Evolutionary conservation across 2,888 invertebrate species (phyloP).

Genomic region (Pantelozetes paolii): DNA sequence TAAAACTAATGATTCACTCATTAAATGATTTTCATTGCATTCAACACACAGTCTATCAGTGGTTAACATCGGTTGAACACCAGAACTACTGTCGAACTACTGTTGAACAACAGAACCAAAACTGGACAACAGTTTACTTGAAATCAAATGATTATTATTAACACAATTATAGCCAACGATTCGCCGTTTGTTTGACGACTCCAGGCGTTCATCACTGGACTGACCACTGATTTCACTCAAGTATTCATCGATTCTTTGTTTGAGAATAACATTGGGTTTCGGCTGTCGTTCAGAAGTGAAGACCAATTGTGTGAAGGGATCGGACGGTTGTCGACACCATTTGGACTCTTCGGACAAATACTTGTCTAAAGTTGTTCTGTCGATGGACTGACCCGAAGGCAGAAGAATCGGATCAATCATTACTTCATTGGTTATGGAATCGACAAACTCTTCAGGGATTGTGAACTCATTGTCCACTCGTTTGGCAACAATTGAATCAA

Average conservation of each 20-base stretch:
- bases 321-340: constrained; percentile 66
- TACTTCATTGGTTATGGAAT: constrained; percentile 68
- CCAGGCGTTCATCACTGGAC: not conserved
- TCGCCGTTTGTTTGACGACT: not conserved
- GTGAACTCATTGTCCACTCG: constrained; percentile 10
- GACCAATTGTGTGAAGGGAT: constrained; percentile 70
- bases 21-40: not conserved
- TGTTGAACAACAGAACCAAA: not conserved
- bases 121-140: not conserved
- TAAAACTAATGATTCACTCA: not conserved
- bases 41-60: not conserved
- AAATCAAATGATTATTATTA: constrained; percentile 9
- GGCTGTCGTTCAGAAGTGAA: constrained; percentile 61
- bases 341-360: constrained; percentile 63
- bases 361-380: constrained; percentile 67
- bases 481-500: constrained; percentile 7
- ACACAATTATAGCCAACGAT: not conserved
- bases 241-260: constrained; percentile 69
- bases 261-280: constrained; percentile 63
- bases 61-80: not conserved
- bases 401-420: constrained; percentile 71
- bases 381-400: constrained; percentile 70
- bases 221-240: constrained; percentile 50
- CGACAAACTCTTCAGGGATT: constrained; percentile 67
- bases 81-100: not conserved